Evolutionary conservation across 53 echinoderm and acorn worm species (phyloP).

Genomic region (Temnopleurus reevesii): DNA sequence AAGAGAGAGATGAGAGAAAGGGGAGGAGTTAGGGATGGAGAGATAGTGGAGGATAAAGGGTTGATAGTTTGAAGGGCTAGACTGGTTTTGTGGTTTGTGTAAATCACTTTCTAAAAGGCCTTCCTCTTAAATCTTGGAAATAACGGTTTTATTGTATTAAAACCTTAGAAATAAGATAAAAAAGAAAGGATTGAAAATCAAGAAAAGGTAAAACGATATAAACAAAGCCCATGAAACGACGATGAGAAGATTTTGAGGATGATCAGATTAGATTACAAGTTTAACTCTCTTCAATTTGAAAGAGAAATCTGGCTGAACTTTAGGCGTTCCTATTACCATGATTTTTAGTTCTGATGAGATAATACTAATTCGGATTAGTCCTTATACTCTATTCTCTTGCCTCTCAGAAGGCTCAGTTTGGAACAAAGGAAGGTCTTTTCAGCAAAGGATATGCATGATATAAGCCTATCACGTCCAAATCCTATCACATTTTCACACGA

Average conservation of each 20-base stretch:
- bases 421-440: slow-evolving; percentile 11
- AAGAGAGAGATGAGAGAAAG: neutral
- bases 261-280: slow-evolving; percentile 28
- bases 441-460: slow-evolving; percentile 16
- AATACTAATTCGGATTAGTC: neutral
- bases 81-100: too few relatives aligned
- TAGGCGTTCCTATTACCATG: neutral
- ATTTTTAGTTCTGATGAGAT: slow-evolving; percentile 1
- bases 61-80: too few relatives aligned
- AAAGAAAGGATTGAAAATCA: neutral
- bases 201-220: neutral
- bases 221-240: neutral
- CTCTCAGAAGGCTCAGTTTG: neutral
- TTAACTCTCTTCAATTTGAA: slow-evolving; percentile 15
- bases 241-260: neutral
- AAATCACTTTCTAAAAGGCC: too few relatives aligned
- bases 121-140: too few relatives aligned
- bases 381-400: neutral
- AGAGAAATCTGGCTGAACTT: slow-evolving; percentile 31
- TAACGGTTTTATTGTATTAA: too few relatives aligned
- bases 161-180: too few relatives aligned
- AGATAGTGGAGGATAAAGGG: too few relatives aligned
- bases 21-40: too few relatives aligned
- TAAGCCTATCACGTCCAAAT: slow-evolving; percentile 10
- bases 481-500: neutral